Evolutionary conservation across 1,140 invertebrate genomes (phyloP).

Genomic region (Camponotus pennsylvanicus): DNA sequence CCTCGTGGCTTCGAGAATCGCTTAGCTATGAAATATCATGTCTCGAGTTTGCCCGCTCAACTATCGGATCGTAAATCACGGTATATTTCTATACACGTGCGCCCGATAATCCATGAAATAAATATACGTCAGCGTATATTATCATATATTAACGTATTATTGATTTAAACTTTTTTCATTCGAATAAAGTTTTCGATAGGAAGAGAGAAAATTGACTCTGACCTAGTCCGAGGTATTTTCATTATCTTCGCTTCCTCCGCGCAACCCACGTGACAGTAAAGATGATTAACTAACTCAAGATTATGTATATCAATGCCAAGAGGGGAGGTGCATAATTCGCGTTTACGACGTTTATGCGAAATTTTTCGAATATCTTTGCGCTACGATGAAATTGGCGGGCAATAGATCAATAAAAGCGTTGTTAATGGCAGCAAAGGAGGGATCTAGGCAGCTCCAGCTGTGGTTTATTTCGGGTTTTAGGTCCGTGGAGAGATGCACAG

Average conservation of each 20-base stretch:
- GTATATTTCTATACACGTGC: slow-evolving; percentile 24
- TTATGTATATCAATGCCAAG: slow-evolving; percentile 9
- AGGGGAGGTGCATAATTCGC: slow-evolving; percentile 7
- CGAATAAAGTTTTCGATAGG: background rate
- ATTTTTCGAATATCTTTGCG: slow-evolving; percentile 20
- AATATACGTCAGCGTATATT: background rate
- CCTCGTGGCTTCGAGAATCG: slow-evolving; percentile 28
- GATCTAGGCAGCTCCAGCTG: slow-evolving; percentile 73
- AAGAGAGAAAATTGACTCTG: background rate
- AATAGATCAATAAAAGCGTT: slow-evolving; percentile 67
- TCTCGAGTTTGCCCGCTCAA: slow-evolving; percentile 28
- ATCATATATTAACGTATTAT: background rate
- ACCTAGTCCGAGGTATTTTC: background rate
- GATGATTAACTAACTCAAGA: slow-evolving; percentile 38
- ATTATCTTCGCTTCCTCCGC: background rate
- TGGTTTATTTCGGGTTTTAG: slow-evolving; percentile 71
- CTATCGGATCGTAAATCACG: slow-evolving; percentile 55
- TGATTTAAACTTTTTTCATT: background rate
- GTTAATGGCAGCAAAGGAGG: slow-evolving; percentile 30
- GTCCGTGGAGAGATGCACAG: slow-evolving; percentile 46
- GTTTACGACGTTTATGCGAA: slow-evolving; percentile 2
- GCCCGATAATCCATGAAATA: slow-evolving; percentile 39
- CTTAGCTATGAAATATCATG: slow-evolving; percentile 49
- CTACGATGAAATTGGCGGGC: slow-evolving; percentile 56
- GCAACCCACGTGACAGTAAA: background rate